Percentiles rank a stretch among this genome's conserved stretches.
Conservation (phyloP, 2,888 invertebrate genomes). For the Galerucella pusilla region DNA sequence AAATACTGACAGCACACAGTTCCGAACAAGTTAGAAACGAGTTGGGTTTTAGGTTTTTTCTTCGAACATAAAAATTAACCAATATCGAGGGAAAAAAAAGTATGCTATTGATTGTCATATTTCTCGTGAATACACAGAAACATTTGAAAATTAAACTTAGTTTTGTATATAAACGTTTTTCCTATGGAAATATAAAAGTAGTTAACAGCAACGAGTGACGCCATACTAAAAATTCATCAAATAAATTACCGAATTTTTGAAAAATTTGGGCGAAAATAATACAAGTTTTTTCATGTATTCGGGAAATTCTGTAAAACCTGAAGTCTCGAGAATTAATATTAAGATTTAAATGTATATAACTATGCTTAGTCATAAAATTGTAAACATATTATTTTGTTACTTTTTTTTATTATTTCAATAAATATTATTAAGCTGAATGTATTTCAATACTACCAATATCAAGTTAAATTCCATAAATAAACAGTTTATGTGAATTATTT, state of each 20-base stretch:
- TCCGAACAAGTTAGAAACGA: neutral
- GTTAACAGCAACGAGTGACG: neutral
- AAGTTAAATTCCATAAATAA: too few species aligned
- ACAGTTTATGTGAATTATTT: too few species aligned
- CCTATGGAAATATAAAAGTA: constrained; percentile 24
- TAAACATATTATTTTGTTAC: constrained; percentile 9
- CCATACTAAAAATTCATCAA: too few species aligned
- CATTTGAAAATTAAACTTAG: neutral
- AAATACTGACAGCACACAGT: neutral
- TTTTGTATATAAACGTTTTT: constrained; percentile 6
- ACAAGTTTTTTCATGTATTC: too few species aligned
- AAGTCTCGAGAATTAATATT: neutral
- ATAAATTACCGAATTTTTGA: too few species aligned
- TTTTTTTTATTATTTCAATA: constrained; percentile 2
- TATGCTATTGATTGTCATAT: neutral
- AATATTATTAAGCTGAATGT: neutral
- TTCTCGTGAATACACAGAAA: neutral
- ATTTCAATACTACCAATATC: too few species aligned
- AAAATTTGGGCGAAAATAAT: too few species aligned
- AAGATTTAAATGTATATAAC: neutral
- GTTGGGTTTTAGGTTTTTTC: neutral
- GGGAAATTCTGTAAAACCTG: neutral
- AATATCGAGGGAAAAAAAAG: neutral
- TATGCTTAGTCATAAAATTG: neutral
- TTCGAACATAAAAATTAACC: neutral